Evolutionary conservation across 2,113 vertebrate genomes (phyloP).

Genomic region (Megalops atlanticus): DNA sequence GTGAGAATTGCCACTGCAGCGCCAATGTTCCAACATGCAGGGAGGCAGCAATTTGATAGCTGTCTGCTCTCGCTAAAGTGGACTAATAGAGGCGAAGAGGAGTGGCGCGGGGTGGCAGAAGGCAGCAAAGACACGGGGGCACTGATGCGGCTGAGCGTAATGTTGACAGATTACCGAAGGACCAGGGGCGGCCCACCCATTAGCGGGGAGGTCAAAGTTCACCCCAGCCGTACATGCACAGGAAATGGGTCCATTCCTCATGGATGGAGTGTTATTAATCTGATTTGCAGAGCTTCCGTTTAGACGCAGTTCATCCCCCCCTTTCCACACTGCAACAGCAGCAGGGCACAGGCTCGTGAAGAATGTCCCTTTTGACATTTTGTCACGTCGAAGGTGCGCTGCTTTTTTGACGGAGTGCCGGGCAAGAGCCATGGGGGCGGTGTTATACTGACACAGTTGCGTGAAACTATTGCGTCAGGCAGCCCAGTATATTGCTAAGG

Average conservation of each 20-base stretch:
- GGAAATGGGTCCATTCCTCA: slow-evolving; percentile 35
- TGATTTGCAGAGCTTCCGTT: neutral
- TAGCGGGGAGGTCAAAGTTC: slow-evolving; percentile 36
- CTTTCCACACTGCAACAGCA: no score
- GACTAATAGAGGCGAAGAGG: neutral
- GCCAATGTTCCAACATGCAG: no score
- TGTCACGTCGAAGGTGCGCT: neutral
- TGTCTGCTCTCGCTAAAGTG: neutral
- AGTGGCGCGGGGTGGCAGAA: neutral
- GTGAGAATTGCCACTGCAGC: no score
- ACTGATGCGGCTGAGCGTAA: neutral
- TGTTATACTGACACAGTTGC: no score
- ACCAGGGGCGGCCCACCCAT: slow-evolving; percentile 24
- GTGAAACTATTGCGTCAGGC: neutral
- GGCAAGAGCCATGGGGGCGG: neutral
- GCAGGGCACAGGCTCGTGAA: no score
- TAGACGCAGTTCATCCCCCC: neutral
- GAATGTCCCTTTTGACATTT: neutral
- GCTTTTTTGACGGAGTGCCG: neutral
- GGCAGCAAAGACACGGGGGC: neutral
- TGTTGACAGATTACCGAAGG: slow-evolving; percentile 27
- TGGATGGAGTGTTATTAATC: slow-evolving; percentile 39
- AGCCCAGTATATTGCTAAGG: neutral
- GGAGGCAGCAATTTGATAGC: neutral
- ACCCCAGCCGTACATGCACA: slow-evolving; percentile 2